phyloP scores from a whole-genome alignment of 2,113 vertebrate genomes.

The Lucifuga dentata region DNA sequence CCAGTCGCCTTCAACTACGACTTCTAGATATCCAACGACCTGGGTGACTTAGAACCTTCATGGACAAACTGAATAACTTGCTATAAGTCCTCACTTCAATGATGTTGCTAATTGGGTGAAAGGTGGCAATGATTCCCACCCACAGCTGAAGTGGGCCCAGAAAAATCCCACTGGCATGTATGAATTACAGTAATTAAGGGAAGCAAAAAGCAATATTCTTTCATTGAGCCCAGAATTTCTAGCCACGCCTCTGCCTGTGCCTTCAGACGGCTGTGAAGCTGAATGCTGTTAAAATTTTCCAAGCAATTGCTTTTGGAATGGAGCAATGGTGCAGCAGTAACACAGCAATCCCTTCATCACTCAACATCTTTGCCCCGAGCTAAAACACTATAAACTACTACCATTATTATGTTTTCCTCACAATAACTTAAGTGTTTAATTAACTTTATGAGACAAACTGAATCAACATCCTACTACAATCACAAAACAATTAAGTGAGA shows the following conservation, averaged over 20 bases:
- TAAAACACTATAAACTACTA: slow-evolving; percentile 1
- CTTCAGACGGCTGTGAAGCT: slow-evolving; percentile 21
- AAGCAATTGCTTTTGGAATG: slow-evolving; percentile 20
- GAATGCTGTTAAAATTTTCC: slow-evolving; percentile 35
- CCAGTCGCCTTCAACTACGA: too few relatives aligned
- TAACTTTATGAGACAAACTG: slow-evolving; percentile 27
- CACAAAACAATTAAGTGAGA: too few relatives aligned
- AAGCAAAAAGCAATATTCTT: slow-evolving; percentile 18
- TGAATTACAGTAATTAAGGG: slow-evolving; percentile 48
- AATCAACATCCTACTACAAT: neutral
- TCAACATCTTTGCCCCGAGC: slow-evolving; percentile 20
- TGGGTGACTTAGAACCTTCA: too few relatives aligned
- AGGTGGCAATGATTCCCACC: slow-evolving; percentile 24
- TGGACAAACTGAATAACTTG: slow-evolving; percentile 9
- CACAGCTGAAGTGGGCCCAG: slow-evolving; percentile 9
- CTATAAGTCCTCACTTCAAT: neutral
- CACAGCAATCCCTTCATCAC: neutral
- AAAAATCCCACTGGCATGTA: slow-evolving; percentile 24
- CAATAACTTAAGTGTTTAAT: slow-evolving; percentile 5
- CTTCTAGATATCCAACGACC: too few relatives aligned
- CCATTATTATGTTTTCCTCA: neutral
- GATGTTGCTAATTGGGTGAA: slow-evolving; percentile 18
- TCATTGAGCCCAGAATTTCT: slow-evolving; percentile 14
- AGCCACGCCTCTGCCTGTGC: neutral
- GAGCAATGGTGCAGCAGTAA: slow-evolving; percentile 27